Evolutionary conservation across 2,113 vertebrate species (phyloP).

Genomic region (Cyphotilapia sp.): DNA sequence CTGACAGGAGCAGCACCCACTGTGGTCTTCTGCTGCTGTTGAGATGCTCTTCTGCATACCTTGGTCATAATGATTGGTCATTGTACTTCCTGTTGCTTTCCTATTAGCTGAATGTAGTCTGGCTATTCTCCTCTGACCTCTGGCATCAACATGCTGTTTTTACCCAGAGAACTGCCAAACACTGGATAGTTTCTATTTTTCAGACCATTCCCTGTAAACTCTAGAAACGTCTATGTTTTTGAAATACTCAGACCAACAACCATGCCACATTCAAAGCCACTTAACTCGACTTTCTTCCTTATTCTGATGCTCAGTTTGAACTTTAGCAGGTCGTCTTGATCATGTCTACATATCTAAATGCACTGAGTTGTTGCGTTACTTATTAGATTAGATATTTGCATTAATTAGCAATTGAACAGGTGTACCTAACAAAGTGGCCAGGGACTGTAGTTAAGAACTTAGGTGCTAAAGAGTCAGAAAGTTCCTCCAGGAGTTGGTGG

Average conservation of each 20-base stretch:
- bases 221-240: not conserved
- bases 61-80: not conserved
- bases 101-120: not conserved
- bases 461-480: not conserved
- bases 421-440: not conserved
- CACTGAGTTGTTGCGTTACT: not conserved
- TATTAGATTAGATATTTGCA: not conserved
- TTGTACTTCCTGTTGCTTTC: not conserved
- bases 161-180: not conserved
- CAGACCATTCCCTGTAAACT: not conserved
- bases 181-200: not conserved
- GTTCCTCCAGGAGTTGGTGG: not conserved
- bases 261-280: not conserved
- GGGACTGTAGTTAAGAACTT: not conserved
- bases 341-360: not conserved
- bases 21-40: not conserved
- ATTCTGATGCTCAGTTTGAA: not conserved
- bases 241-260: not conserved
- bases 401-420: not conserved
- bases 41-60: not conserved
- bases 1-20: not conserved
- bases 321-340: not conserved
- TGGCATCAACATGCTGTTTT: not conserved
- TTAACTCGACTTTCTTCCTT: not conserved
- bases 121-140: not conserved